Conservation (phyloP, 2,888 invertebrate species). For the Cantharis nigra region DNA sequence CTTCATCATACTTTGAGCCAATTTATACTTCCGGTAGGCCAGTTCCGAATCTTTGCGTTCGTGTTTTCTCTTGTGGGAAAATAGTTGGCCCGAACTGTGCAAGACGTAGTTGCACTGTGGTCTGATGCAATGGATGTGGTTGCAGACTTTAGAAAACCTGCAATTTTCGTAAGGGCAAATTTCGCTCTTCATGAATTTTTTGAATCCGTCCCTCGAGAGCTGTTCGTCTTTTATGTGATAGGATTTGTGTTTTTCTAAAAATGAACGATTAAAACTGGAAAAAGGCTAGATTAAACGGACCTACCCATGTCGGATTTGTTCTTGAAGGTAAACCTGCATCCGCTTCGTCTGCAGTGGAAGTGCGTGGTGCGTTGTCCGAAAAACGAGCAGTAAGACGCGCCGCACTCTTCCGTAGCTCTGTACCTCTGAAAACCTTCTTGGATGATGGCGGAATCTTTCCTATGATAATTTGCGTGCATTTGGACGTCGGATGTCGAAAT, state of each 20-base stretch:
- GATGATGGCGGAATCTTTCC: slow-evolving; percentile 96
- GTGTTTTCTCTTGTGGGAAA: slow-evolving; percentile 97
- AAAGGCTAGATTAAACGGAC: slow-evolving; percentile 42
- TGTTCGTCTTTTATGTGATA: slow-evolving; percentile 98
- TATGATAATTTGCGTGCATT: slow-evolving; percentile 98
- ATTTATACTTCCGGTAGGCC: slow-evolving; percentile 78
- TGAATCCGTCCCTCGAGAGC: slow-evolving; percentile 93
- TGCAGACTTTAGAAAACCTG: slow-evolving; percentile 91
- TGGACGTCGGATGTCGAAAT: slow-evolving; percentile 98
- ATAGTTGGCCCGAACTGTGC: slow-evolving; percentile 94
- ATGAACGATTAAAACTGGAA: background rate
- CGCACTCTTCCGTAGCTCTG: slow-evolving; percentile 94
- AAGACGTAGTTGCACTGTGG: slow-evolving; percentile 94
- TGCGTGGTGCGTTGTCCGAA: slow-evolving; percentile 95
- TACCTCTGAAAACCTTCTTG: slow-evolving; percentile 97
- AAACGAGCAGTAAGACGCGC: slow-evolving; percentile 88
- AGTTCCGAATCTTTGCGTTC: slow-evolving; percentile 92
- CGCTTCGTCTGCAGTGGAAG: slow-evolving; percentile 91
- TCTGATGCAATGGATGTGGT: slow-evolving; percentile 97
- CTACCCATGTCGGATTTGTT: slow-evolving; percentile 99
- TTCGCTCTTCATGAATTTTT: slow-evolving; percentile 98
- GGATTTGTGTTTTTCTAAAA: slow-evolving; percentile 95
- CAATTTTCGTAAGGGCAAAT: slow-evolving; percentile 90
- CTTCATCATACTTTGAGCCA: slow-evolving; percentile 63
- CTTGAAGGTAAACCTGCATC: slow-evolving; percentile 95